Conservation (phyloP, 1,140 invertebrate species). For the Ylistrum balloti region DNA sequence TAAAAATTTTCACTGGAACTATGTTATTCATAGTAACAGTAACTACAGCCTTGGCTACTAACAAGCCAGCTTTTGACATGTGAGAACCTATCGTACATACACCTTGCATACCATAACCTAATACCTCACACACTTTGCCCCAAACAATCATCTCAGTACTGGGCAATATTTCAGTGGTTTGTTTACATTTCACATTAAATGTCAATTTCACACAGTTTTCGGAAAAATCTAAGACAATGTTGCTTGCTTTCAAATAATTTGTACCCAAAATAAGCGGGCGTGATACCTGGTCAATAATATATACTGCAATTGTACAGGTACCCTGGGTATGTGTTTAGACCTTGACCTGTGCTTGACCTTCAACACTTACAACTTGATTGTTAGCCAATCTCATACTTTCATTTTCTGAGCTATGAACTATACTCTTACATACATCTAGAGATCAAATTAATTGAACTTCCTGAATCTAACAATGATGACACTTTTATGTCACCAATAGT, state of each 20-base stretch:
- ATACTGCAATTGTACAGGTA: background rate
- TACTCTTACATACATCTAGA: constrained; percentile 40
- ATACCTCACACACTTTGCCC: background rate
- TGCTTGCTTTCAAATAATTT: constrained; percentile 36
- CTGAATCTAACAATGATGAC: constrained; percentile 45
- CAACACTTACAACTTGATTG: constrained; percentile 41
- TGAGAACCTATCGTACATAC: background rate
- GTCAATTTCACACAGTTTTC: background rate
- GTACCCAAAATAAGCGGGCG: constrained; percentile 48
- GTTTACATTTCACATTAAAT: constrained; percentile 42
- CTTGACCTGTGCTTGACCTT: constrained; percentile 43
- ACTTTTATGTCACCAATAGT: constrained; percentile 13
- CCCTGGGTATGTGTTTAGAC: background rate
- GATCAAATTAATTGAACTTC: constrained; percentile 51
- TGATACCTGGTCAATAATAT: constrained; percentile 43
- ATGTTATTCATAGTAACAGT: background rate
- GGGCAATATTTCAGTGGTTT: background rate
- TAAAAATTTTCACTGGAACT: constrained; percentile 46
- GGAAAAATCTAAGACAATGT: constrained; percentile 49
- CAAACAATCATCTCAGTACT: constrained; percentile 29
- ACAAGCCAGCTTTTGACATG: background rate
- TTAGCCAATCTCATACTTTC: constrained; percentile 46
- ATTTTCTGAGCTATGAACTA: background rate
- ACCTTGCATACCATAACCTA: constrained; percentile 12
- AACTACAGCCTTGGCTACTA: constrained; percentile 36